phyloP scores from a whole-genome alignment of 92 coral and sea anemone genomes.

The Parazoanthus darwini region DNA sequence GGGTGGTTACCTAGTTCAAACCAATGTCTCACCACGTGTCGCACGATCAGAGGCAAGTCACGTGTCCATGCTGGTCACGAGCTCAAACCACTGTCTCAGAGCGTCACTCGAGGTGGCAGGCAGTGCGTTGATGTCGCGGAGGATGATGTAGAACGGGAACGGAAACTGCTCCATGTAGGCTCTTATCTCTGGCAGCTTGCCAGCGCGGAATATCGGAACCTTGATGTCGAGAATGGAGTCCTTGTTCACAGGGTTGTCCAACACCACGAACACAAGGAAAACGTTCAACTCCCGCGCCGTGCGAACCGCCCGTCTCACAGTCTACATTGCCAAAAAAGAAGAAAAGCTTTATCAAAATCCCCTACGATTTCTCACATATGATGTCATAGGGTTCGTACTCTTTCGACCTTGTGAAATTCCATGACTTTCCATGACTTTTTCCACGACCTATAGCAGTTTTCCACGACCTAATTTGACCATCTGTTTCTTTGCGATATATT shows the following conservation, averaged over 20 bases:
- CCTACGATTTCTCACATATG: background rate
- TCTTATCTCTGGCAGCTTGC: conserved; percentile 88
- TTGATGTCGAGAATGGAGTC: conserved; percentile 97
- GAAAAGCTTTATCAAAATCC: background rate
- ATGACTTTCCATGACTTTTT: too few relatives aligned
- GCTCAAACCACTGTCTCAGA: conserved; percentile 95
- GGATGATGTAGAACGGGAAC: conserved; percentile 94
- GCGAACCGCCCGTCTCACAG: conserved; percentile 87
- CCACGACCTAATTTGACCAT: too few relatives aligned
- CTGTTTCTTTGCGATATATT: too few relatives aligned
- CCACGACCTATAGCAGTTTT: too few relatives aligned
- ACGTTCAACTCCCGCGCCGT: conserved; percentile 82
- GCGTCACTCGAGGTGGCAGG: conserved; percentile 94
- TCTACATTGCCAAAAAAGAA: conserved; percentile 50
- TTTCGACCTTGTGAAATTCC: too few relatives aligned
- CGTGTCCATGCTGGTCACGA: conserved; percentile 78
- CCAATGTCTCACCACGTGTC: conserved; percentile 15
- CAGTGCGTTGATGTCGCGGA: conserved; percentile 88
- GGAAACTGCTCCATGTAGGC: conserved; percentile 98
- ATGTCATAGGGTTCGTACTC: too few relatives aligned
- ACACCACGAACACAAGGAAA: conserved; percentile 93
- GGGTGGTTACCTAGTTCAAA: background rate
- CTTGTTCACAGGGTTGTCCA: conserved; percentile 90
- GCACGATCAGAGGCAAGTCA: background rate
- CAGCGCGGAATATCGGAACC: conserved; percentile 88